Conservation (phyloP, 1,140 invertebrate genomes). For the Eriocheir sinensis region DNA sequence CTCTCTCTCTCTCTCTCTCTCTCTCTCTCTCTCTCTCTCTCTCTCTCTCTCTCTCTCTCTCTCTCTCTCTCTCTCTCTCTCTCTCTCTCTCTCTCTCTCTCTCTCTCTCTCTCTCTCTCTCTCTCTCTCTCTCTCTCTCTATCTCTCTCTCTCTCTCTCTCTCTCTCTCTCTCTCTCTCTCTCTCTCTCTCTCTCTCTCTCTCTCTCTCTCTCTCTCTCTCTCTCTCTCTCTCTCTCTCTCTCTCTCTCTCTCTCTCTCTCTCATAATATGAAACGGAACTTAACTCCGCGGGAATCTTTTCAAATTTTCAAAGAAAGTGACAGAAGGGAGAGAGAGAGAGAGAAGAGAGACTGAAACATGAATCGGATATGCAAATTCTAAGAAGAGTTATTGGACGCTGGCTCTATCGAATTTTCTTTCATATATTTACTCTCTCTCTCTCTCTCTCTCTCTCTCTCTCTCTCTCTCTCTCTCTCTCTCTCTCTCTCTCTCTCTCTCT, state of each 20-base stretch:
- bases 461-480: no score
- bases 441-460: no score
- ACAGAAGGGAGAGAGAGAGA: constrained; percentile 13
- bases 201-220: background rate
- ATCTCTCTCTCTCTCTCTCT: background rate
- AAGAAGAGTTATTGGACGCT: constrained; percentile 15
- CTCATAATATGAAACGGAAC: no score
- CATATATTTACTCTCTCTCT: background rate
- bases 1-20: background rate
- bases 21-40: background rate
- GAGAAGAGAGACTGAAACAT: constrained; percentile 1
- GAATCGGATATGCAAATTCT: constrained; percentile 25
- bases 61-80: background rate
- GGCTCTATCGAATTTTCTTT: background rate
- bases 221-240: no score
- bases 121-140: background rate
- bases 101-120: background rate
- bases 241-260: no score
- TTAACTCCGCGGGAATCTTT: no score
- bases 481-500: no score
- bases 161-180: background rate
- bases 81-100: background rate
- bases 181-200: background rate
- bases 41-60: background rate
- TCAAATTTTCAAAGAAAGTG: no score